Conservation (phyloP, 1,140 invertebrate genomes). For the Saxidomus purpurata region DNA sequence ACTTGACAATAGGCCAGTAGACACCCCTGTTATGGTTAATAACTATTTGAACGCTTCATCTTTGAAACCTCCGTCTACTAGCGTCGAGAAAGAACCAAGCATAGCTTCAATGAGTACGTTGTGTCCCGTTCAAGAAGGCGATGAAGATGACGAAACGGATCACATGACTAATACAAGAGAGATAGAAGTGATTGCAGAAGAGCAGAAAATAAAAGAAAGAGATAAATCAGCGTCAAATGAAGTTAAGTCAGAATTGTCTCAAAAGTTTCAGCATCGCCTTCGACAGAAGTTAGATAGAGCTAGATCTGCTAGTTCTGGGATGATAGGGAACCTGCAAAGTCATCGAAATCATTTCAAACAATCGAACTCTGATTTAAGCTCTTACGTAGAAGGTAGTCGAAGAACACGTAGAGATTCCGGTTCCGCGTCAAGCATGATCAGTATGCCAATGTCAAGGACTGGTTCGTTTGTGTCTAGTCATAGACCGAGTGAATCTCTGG, state of each 20-base stretch:
- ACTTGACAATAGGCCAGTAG: conserved; percentile 42
- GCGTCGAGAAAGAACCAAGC: conserved; percentile 20
- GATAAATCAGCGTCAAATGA: not conserved
- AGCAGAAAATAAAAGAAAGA: not conserved
- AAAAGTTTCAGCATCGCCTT: conserved; percentile 16
- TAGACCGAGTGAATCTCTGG: conserved; percentile 43
- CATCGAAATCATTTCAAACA: conserved; percentile 8
- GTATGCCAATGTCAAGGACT: conserved; percentile 49
- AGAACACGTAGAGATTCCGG: conserved; percentile 35
- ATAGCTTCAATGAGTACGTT: conserved; percentile 49
- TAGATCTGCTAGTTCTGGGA: not conserved
- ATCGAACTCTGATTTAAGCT: conserved; percentile 47
- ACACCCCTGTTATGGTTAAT: conserved; percentile 58
- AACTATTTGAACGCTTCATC: conserved; percentile 26
- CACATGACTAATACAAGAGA: not conserved
- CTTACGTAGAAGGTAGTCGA: conserved; percentile 16
- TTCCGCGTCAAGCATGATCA: conserved; percentile 51
- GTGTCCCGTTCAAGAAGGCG: conserved; percentile 52
- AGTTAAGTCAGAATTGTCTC: not conserved
- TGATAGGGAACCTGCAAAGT: not conserved
- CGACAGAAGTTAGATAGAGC: conserved; percentile 28
- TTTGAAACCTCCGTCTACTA: not conserved
- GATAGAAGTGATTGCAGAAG: not conserved
- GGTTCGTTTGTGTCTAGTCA: conserved; percentile 54
- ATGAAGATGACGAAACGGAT: conserved; percentile 55